These are phyloP conservation scores for Catocala sponsa DNA, from an alignment of 2,888 invertebrate species.

Conservation along the genomic window DNA sequence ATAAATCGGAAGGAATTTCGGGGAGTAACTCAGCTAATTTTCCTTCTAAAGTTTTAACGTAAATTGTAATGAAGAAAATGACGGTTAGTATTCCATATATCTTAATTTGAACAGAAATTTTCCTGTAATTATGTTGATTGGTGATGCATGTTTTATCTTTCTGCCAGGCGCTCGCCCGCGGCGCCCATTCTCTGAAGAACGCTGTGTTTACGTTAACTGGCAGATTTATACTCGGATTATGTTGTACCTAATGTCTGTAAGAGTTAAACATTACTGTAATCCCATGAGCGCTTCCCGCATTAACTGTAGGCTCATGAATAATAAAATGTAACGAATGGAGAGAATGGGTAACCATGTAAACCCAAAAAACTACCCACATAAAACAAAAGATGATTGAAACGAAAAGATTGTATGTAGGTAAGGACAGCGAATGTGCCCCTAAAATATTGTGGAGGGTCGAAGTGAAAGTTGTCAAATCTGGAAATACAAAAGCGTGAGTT, in stretches of 20 bases:
- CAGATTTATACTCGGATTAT: slow-evolving; percentile 14
- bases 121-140: slow-evolving; percentile 11
- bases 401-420: slow-evolving; percentile 34
- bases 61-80: slow-evolving; percentile 64
- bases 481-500: slow-evolving; percentile 62
- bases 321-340: slow-evolving; percentile 11
- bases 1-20: slow-evolving; percentile 70
- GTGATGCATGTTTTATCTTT: slow-evolving; percentile 21
- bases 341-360: slow-evolving; percentile 21
- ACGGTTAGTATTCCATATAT: slow-evolving; percentile 49
- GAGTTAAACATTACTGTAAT: slow-evolving; percentile 12
- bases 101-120: slow-evolving; percentile 27
- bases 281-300: background rate
- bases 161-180: background rate
- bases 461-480: slow-evolving; percentile 65
- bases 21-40: slow-evolving; percentile 61
- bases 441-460: slow-evolving; percentile 43
- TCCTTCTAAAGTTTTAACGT: slow-evolving; percentile 59
- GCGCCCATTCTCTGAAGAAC: background rate
- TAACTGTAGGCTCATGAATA: slow-evolving; percentile 3
- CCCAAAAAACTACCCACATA: slow-evolving; percentile 27
- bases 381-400: slow-evolving; percentile 45
- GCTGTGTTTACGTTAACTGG: slow-evolving; percentile 12
- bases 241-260: slow-evolving; percentile 10
- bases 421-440: slow-evolving; percentile 35